Percentiles rank a stretch among this genome's conserved stretches.
phyloP scores from a whole-genome alignment of 2,888 invertebrate genomes.

The Helobdella robusta region DNA sequence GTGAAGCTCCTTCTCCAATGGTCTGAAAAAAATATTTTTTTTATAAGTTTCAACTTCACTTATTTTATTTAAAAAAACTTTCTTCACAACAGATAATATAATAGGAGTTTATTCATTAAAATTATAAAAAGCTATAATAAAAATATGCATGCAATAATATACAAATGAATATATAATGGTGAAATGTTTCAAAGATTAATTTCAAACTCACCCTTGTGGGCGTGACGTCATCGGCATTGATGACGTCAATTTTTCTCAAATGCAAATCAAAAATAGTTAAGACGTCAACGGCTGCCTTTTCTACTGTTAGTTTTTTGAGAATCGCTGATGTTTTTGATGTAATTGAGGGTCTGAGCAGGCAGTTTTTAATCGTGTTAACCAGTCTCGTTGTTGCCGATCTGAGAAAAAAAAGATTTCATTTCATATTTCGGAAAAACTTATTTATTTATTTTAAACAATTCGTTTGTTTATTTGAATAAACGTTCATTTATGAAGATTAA shows the following conservation, averaged over 20 bases:
- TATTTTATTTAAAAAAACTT: too few species aligned
- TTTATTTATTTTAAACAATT: too few species aligned
- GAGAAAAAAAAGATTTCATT: neutral
- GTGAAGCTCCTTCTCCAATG: slow-evolving; percentile 40
- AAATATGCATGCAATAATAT: neutral
- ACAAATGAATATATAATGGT: neutral
- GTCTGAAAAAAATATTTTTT: too few species aligned
- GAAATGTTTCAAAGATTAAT: neutral
- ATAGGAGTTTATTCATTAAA: too few species aligned
- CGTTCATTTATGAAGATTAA: too few species aligned
- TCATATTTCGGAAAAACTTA: too few species aligned
- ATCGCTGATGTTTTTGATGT: neutral
- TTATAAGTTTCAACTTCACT: too few species aligned
- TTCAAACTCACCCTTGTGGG: slow-evolving; percentile 40
- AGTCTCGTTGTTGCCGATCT: neutral
- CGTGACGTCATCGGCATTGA: slow-evolving; percentile 29
- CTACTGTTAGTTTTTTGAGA: neutral
- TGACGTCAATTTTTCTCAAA: neutral
- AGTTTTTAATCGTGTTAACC: neutral
- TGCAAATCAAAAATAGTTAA: neutral
- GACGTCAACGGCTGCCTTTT: neutral
- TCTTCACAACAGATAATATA: too few species aligned
- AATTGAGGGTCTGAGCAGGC: neutral
- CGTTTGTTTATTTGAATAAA: too few species aligned
- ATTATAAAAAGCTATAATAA: neutral